phyloP scores from a whole-genome alignment of 2,888 invertebrate genomes.

The Noctua janthina region DNA sequence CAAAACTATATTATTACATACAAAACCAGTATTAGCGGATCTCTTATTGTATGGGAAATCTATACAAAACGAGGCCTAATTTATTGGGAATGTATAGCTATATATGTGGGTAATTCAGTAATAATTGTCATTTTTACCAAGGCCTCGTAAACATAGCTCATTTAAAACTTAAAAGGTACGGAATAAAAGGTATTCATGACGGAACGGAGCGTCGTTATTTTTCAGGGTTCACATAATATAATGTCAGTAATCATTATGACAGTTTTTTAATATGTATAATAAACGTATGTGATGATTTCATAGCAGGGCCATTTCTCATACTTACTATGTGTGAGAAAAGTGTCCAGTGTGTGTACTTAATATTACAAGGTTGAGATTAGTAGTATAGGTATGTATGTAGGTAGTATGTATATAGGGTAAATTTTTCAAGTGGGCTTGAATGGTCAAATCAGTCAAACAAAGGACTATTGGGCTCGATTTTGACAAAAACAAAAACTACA shows the following conservation, averaged over 20 bases:
- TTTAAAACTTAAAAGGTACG: slow-evolving; percentile 35
- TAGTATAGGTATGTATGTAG: not conserved
- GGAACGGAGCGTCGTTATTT: not conserved
- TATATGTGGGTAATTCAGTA: not conserved
- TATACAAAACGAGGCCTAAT: too few species aligned
- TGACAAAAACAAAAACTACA: not conserved
- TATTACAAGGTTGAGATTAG: not conserved
- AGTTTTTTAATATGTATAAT: not conserved
- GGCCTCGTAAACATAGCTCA: slow-evolving; percentile 40
- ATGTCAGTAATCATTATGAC: slow-evolving; percentile 22
- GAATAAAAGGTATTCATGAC: slow-evolving; percentile 30
- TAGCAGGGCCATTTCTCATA: not conserved
- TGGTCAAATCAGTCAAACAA: too few species aligned
- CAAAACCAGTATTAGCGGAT: too few species aligned
- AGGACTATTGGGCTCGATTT: too few species aligned
- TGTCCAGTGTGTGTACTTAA: not conserved
- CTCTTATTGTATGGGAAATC: too few species aligned
- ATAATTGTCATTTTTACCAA: slow-evolving; percentile 44
- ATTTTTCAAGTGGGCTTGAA: not conserved
- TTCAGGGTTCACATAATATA: slow-evolving; percentile 11
- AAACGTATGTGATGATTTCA: not conserved
- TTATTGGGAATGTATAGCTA: too few species aligned
- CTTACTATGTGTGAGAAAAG: not conserved
- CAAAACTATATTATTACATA: too few species aligned
- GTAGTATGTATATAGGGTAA: not conserved